Conservation (phyloP, 2,797 vertebrate species). For the Danio albolineatus region DNA sequence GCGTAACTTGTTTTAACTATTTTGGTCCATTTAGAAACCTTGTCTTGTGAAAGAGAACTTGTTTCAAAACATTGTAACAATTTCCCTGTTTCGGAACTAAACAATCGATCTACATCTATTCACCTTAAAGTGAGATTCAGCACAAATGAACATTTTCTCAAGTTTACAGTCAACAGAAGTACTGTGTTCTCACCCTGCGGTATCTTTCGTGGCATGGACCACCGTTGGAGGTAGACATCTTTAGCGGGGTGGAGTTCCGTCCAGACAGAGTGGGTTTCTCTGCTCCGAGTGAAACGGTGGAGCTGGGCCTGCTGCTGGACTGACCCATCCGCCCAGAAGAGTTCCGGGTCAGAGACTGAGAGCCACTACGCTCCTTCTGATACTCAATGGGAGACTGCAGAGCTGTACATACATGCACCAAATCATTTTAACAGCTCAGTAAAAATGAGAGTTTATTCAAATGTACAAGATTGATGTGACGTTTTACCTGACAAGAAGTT, state of each 20-base stretch:
- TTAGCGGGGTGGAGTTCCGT: slow-evolving; percentile 83
- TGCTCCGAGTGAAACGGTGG: slow-evolving; percentile 80
- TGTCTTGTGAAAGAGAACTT: too few species aligned
- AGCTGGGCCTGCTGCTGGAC: slow-evolving; percentile 80
- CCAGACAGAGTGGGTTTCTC: slow-evolving; percentile 84
- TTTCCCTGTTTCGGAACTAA: too few species aligned
- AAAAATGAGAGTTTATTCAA: background rate
- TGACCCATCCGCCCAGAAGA: slow-evolving; percentile 76
- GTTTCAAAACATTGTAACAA: too few species aligned
- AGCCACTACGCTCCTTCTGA: slow-evolving; percentile 86
- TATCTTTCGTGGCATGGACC: slow-evolving; percentile 86
- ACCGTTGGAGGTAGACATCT: slow-evolving; percentile 93
- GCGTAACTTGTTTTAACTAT: too few species aligned
- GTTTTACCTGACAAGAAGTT: slow-evolving; percentile 91
- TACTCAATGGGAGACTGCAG: slow-evolving; percentile 96
- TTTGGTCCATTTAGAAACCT: too few species aligned
- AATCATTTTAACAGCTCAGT: background rate
- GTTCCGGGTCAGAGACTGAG: slow-evolving; percentile 84
- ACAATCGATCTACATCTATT: too few species aligned
- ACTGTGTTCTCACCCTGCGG: slow-evolving; percentile 82
- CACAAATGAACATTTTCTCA: too few species aligned
- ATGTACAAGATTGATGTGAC: background rate
- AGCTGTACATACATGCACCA: slow-evolving; percentile 74
- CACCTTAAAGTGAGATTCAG: too few species aligned
- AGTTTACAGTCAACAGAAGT: background rate